Conservation (phyloP, 2,888 invertebrate species). For the Torymus auratus region DNA sequence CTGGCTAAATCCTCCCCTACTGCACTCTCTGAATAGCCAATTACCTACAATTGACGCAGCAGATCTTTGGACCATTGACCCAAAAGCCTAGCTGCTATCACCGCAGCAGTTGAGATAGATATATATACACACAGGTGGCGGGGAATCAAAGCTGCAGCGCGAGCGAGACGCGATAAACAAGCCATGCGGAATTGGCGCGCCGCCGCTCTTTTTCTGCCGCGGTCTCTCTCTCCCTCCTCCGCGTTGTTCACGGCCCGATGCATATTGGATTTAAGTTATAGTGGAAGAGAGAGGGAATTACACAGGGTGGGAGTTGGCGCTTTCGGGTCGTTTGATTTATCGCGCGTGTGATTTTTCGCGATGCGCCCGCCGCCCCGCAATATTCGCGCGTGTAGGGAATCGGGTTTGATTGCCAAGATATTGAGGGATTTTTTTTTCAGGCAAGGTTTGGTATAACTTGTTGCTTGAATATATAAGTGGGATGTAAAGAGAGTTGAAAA, state of each 20-base stretch:
- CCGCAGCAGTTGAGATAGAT: too few species aligned
- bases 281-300: not conserved
- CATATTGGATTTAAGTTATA: conserved; percentile 19
- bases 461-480: too few species aligned
- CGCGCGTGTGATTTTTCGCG: too few species aligned
- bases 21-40: conserved; percentile 43
- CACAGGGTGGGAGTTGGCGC: too few species aligned
- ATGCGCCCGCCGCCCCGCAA: too few species aligned
- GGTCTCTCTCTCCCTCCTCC: not conserved
- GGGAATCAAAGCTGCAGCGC: conserved; percentile 27
- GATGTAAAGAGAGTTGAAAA: too few species aligned
- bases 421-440: too few species aligned
- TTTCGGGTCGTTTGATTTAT: too few species aligned
- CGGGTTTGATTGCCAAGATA: too few species aligned
- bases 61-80: conserved; percentile 47
- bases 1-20: not conserved
- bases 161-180: conserved; percentile 33
- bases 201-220: not conserved
- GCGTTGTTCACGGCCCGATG: not conserved
- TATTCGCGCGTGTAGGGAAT: too few species aligned
- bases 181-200: conserved; percentile 28
- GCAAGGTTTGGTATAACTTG: too few species aligned
- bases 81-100: not conserved
- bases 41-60: conserved; percentile 40
- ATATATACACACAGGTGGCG: too few species aligned